A percentile compares a stretch with the other conserved stretches of the same genome.
Conservation (phyloP, 2,888 invertebrate genomes). For the Tetranychus truncatus region DNA sequence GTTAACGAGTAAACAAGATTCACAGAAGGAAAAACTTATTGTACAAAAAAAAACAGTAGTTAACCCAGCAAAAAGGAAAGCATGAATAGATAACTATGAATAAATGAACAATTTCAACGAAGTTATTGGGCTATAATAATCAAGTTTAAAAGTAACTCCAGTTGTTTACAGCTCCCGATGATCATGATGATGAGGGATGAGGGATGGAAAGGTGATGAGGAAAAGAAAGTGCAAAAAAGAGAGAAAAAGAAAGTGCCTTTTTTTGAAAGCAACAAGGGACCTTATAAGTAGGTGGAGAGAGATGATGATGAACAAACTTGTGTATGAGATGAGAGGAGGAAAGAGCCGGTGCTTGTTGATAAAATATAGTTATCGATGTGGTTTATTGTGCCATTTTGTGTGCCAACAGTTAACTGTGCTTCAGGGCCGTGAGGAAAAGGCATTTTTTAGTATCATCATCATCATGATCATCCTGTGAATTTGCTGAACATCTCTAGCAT, state of each 20-base stretch:
- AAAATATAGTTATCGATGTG: not conserved
- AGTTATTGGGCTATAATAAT: not conserved
- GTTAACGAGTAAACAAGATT: too few species aligned
- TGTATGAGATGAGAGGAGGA: not conserved
- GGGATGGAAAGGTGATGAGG: not conserved
- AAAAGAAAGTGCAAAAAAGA: slow-evolving; percentile 4
- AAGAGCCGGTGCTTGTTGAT: not conserved
- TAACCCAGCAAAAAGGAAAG: not conserved
- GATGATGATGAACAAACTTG: not conserved
- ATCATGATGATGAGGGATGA: not conserved
- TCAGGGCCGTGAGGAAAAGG: not conserved
- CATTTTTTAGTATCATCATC: not conserved
- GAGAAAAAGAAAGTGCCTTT: not conserved
- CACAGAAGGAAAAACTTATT: too few species aligned
- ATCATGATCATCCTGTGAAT: not conserved
- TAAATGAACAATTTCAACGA: not conserved
- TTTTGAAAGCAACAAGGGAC: not conserved
- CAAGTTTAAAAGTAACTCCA: not conserved
- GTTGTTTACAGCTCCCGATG: not conserved
- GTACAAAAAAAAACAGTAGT: too few species aligned
- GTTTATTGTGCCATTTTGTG: not conserved
- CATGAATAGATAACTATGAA: not conserved
- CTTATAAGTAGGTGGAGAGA: slow-evolving; percentile 8
- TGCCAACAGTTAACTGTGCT: not conserved
- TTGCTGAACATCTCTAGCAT: not conserved